Evolutionary conservation across 2,888 invertebrate genomes (phyloP).

Genomic region (Cecidostiba fungosa): DNA sequence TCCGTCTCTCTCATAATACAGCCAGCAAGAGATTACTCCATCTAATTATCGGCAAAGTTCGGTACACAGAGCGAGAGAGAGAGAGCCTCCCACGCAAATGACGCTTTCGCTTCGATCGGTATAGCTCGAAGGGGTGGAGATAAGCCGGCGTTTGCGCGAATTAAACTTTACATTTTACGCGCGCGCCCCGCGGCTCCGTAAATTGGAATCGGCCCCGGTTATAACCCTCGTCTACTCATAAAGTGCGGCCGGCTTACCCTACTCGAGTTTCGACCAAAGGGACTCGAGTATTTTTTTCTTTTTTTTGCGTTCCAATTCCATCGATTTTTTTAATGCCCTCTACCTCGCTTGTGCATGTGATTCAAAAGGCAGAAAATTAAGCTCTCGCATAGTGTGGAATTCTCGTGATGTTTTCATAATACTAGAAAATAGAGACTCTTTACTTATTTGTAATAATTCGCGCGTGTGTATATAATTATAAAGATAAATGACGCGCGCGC

Average conservation of each 20-base stretch:
- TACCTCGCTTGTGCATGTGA: too few relatives aligned
- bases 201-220: constrained; percentile 54
- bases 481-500: background rate
- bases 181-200: constrained; percentile 23
- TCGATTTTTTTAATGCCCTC: too few relatives aligned
- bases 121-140: constrained; percentile 19
- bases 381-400: too few relatives aligned
- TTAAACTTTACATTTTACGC: constrained; percentile 58
- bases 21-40: constrained; percentile 23
- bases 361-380: constrained; percentile 53
- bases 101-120: background rate
- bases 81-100: background rate
- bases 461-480: background rate
- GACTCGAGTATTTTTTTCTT: background rate
- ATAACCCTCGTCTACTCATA: constrained; percentile 45
- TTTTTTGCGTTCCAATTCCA: background rate
- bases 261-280: background rate
- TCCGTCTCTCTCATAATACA: background rate
- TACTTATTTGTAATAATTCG: background rate
- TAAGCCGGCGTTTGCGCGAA: constrained; percentile 47
- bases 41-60: constrained; percentile 56
- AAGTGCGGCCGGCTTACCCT: constrained; percentile 33
- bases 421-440: constrained; percentile 1
- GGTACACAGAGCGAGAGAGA: background rate
- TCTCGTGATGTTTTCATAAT: too few relatives aligned